Evolutionary conservation across 2,888 invertebrate genomes (phyloP).

Genomic region (Trissolcus brochymenae): DNA sequence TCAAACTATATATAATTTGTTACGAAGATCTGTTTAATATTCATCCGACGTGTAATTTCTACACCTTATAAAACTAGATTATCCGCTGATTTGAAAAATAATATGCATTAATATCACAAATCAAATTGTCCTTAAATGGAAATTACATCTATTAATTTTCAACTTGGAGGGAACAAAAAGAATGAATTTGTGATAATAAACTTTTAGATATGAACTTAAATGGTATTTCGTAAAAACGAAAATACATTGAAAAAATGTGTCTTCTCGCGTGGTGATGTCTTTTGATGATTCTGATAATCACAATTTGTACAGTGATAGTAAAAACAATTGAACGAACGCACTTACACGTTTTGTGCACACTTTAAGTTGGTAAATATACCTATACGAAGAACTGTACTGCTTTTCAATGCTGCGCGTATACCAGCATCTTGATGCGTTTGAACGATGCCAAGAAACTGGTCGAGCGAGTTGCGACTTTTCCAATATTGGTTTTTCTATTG

Average conservation of each 20-base stretch:
- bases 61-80: neutral
- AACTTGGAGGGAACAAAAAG: too few species aligned
- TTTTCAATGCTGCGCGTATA: conserved; percentile 43
- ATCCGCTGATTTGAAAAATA: too few species aligned
- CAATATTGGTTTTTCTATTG: conserved; percentile 54
- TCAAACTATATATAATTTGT: too few species aligned
- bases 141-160: too few species aligned
- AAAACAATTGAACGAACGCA: conserved; percentile 23
- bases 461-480: conserved; percentile 53
- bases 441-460: conserved; percentile 53
- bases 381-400: conserved; percentile 33
- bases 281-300: conserved; percentile 14
- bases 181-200: too few species aligned
- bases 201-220: too few species aligned
- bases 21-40: too few species aligned
- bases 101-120: too few species aligned
- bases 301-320: conserved; percentile 28
- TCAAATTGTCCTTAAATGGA: too few species aligned
- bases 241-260: neutral
- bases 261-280: neutral
- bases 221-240: too few species aligned
- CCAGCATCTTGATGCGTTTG: conserved; percentile 44
- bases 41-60: conserved; percentile 5
- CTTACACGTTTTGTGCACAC: conserved; percentile 33
- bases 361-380: conserved; percentile 28